These are phyloP conservation scores for Eledona agricola DNA, from an alignment of 2,888 invertebrate genomes.

Conservation along the genomic window DNA sequence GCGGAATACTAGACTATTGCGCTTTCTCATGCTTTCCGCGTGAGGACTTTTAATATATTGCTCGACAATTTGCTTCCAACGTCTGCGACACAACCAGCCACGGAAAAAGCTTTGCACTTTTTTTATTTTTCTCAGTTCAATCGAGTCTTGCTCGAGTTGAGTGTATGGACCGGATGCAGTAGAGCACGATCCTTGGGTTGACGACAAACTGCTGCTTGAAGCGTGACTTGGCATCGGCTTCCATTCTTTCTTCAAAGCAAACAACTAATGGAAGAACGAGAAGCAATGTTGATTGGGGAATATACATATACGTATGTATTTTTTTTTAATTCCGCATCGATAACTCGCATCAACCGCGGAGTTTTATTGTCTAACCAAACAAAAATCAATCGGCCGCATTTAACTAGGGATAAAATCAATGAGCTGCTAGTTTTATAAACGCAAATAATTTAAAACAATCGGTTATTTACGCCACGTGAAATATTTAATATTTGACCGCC, in stretches of 20 bases:
- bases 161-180: conserved; percentile 49
- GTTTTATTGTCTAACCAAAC: no score
- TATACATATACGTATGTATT: no score
- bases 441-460: no score
- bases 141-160: conserved; percentile 66
- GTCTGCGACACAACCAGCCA: conserved; percentile 89
- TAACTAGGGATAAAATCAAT: no score
- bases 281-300: conserved; percentile 9
- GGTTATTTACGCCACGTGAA: no score
- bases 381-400: no score
- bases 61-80: conserved; percentile 95
- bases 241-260: conserved; percentile 82
- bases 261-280: conserved; percentile 74
- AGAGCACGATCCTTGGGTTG: conserved; percentile 49
- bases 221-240: conserved; percentile 64
- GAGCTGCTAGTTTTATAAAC: no score
- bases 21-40: conserved; percentile 91
- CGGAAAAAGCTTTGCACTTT: conserved; percentile 91
- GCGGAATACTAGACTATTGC: conserved; percentile 87
- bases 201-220: conserved; percentile 52
- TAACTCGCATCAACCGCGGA: no score
- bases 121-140: conserved; percentile 88
- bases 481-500: no score
- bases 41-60: conserved; percentile 94
- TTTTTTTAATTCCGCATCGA: no score